These are phyloP conservation scores for Steromphala cineraria DNA, from an alignment of 2,888 invertebrate species.

Conservation along the genomic window DNA sequence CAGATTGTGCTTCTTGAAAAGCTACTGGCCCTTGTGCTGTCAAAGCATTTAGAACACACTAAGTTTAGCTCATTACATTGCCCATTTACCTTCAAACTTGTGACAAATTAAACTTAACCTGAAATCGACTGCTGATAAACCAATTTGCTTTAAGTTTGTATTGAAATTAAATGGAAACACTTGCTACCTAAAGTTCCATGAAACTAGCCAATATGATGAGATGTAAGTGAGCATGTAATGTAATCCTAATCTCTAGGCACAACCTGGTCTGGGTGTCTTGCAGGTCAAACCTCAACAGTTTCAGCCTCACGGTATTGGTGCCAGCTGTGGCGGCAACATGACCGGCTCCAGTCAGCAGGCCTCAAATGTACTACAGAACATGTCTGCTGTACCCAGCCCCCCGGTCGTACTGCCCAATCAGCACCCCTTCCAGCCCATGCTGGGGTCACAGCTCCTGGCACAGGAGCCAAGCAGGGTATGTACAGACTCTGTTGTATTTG, in stretches of 20 bases:
- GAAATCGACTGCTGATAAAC: no score
- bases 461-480: constrained; percentile 59
- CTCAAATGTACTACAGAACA: constrained; percentile 29
- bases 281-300: constrained; percentile 88
- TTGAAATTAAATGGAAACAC: no score
- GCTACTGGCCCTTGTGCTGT: no score
- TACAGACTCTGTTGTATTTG: background rate
- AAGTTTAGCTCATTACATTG: no score
- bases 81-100: no score
- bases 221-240: no score
- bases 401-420: constrained; percentile 56
- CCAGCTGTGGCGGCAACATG: background rate
- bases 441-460: constrained; percentile 77
- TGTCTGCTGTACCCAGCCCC: constrained; percentile 61
- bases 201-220: no score
- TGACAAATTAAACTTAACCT: no score
- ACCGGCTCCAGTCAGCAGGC: constrained; percentile 9
- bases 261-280: constrained; percentile 10
- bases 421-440: constrained; percentile 84
- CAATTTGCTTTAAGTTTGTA: no score
- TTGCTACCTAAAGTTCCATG: no score
- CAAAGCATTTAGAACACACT: no score
- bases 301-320: constrained; percentile 45
- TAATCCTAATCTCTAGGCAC: background rate
- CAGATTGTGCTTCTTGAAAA: no score